phyloP scores from a whole-genome alignment of 2,888 invertebrate genomes.

The Podabrus alpinus region DNA sequence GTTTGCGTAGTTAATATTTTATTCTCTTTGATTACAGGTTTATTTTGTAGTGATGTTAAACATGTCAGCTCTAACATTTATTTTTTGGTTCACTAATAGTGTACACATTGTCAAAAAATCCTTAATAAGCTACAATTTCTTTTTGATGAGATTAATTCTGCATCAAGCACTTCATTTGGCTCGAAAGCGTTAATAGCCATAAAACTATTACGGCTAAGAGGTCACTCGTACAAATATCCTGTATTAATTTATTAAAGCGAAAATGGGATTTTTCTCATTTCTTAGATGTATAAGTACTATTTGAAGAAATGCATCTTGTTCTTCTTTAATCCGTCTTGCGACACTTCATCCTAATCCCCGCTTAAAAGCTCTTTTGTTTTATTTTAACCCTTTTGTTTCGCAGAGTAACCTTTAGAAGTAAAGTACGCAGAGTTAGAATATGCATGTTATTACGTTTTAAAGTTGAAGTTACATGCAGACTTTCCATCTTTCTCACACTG shows the following conservation, averaged over 20 bases:
- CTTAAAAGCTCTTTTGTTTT: slow-evolving; percentile 54
- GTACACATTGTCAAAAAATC: not conserved
- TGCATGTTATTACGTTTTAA: slow-evolving; percentile 31
- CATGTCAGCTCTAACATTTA: not conserved
- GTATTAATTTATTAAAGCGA: not conserved
- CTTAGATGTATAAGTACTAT: not conserved
- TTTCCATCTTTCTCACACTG: slow-evolving; percentile 21
- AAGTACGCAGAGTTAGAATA: slow-evolving; percentile 36
- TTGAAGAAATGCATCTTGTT: slow-evolving; percentile 25
- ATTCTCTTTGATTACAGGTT: slow-evolving; percentile 41
- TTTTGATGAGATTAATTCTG: no score
- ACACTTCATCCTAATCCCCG: slow-evolving; percentile 49
- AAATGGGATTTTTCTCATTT: not conserved
- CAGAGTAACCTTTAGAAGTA: slow-evolving; percentile 49
- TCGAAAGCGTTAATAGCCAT: not conserved
- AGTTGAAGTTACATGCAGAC: slow-evolving; percentile 20
- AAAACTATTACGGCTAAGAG: not conserved
- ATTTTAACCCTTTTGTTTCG: slow-evolving; percentile 53
- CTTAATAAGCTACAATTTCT: not conserved
- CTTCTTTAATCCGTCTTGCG: slow-evolving; percentile 42
- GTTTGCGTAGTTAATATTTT: slow-evolving; percentile 48
- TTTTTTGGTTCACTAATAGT: not conserved
- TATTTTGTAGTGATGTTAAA: slow-evolving; percentile 9
- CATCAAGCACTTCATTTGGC: not conserved
- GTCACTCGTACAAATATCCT: not conserved